These are phyloP conservation scores for Pachyrhynchus sulphureomaculatus DNA, from an alignment of 1,140 invertebrate genomes.

Conservation along the genomic window DNA sequence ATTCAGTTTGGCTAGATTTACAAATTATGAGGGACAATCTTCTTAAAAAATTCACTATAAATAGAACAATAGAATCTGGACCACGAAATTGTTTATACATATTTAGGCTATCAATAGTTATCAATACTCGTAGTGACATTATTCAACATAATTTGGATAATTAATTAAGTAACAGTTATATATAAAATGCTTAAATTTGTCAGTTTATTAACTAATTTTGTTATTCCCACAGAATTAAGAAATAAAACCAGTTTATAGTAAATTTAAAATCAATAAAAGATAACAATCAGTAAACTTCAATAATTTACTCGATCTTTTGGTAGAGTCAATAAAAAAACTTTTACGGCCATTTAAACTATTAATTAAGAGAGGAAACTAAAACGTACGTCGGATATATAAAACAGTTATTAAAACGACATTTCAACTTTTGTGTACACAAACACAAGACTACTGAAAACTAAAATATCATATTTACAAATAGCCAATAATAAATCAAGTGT, in stretches of 20 bases:
- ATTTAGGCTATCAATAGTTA: no score
- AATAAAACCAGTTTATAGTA: neutral
- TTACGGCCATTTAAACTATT: conserved; percentile 25
- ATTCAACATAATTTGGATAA: no score
- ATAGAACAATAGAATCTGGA: no score
- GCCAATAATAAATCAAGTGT: conserved; percentile 22
- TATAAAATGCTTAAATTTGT: no score
- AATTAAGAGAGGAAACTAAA: conserved; percentile 27
- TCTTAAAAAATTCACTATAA: no score
- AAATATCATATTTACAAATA: conserved; percentile 16
- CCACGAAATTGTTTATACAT: no score
- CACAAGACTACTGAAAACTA: conserved; percentile 12
- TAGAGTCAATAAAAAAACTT: conserved; percentile 23
- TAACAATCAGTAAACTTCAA: conserved; percentile 8
- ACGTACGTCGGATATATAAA: conserved; percentile 25
- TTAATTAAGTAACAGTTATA: no score
- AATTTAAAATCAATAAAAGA: conserved; percentile 12
- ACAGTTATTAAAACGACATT: conserved; percentile 31
- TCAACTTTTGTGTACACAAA: conserved; percentile 20
- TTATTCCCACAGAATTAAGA: neutral
- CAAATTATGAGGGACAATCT: no score
- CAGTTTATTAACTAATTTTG: no score
- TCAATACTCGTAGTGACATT: no score
- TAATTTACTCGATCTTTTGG: conserved; percentile 7
- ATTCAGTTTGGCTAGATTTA: no score